Evolutionary conservation across 64 coral and sea anemone species (phyloP), one percentile per base, ranked within the genome.

Genomic region (Dendrophyllia cribrosa): DNA sequence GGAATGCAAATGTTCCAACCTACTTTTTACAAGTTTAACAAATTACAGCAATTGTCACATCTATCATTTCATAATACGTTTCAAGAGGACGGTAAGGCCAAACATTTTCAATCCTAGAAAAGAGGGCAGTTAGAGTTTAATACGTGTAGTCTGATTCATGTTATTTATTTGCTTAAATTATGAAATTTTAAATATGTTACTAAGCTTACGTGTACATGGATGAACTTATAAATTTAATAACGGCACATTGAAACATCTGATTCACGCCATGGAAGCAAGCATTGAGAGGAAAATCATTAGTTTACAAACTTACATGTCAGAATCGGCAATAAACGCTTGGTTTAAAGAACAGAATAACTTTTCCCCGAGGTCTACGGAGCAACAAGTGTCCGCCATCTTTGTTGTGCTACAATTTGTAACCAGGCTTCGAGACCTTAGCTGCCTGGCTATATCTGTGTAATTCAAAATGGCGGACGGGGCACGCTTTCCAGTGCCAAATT

Each of bases 401-500:
- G 71, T 62, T 93, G 16, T 71, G 3, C 13, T 49, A 20, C 20
- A 43, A 91, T 53, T 84, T 16, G 88, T 90, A 75, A 80, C 88
- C 88, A 80, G 48, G 87, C 88, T 15, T 52, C 58, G 24, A 45
- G 8, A 7, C 13, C 68, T 22, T 13, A 15, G 91, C 50, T 77
- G 9, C 91, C 73, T 69, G 73, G 91, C 72, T 64, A 49, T 82
- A 44, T 77, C 15, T 9, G 14, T 50, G 45, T 52, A 89, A 89
- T 68, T 20, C 91, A 93, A 87, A 19, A 93, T 93, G 91, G 91
- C 91, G 82, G 91, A 87, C 60, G 75, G 91, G 7, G 52, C 77
- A 83, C 52, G 77, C 51, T 91, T 83, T 91, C 67, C 63, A 43
- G 9, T 11, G 4, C 48, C 88, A 70, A n/a, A 51, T 19, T 75